Base-by-base conservation (phyloP, 2,113 vertebrate genomes). In the Geothlypis trichas region DNA sequence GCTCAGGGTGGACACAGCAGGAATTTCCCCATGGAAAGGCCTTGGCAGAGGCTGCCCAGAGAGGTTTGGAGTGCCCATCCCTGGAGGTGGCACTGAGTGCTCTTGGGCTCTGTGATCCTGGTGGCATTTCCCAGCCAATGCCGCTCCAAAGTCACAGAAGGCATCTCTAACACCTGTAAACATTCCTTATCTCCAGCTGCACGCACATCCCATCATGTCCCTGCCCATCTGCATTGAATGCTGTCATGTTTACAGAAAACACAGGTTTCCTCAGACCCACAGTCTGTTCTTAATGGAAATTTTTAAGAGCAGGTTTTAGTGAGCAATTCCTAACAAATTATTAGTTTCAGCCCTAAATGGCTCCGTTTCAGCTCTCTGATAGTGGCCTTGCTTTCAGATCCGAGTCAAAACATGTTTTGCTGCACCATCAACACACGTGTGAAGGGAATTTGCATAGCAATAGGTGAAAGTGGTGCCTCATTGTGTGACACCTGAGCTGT, bases 31-130 rank as follows among this genome's bases (percentile, higher is more conserved):
- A 8, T 41, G 54, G 46, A 33, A 65, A 23, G 27, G 6, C 7
- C 12, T 57, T n/a, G 55, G 55, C 4, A 57, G 55, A 13, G 20
- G 31, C 55, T 61, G n/a, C 39, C 33, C 39, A 21, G 54, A 46
- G n/a, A 23, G 24, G 6, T 17, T 30, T 61, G 69, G n/a, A n/a
- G 24, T 18, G 0, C 28, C 39, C 71, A 55, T 7, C 24, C n/a
- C 54, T 61, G 62, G 9, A 58, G 44, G 31, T 65, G 76, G 4
- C 52, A 44, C 59, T 52, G 2, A 27, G 69, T 0, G 52, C 61
- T n/a, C 68, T 13, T 2, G 20, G 12, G 3, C 37, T 59, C 0
- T 0, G 3, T 12, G 19, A 15, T 5, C 54, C 17, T 15, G 54
- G 13, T 21, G 35, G 33, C 6, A 4, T 61, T 59, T 35, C 10